Evolutionary conservation across 2,888 invertebrate genomes (phyloP), one percentile per base, ranked within the genome.

Genomic region (Beris chalybata): DNA sequence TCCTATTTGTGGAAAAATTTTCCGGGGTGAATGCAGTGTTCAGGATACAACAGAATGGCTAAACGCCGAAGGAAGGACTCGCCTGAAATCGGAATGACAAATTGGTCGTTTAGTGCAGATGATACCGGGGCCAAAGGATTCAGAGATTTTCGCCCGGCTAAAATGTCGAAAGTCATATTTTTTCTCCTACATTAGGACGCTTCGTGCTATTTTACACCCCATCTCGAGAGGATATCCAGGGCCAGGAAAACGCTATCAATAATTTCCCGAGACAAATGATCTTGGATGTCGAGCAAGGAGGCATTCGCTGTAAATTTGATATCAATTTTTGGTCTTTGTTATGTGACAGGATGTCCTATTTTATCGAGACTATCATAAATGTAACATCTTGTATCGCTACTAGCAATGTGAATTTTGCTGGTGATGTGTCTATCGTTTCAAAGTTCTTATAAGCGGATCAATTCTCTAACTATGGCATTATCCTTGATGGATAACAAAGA

Each of bases 61-160:
- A 38, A 38, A 38, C 9, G 38, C 38, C 9, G 38, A 38, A 38
- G 38, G 38, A 56, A 56, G 43, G 61, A 61, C 30, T 32, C 61
- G 12, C 50, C 52, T 9, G 22, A 52, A 52, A 52, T 61, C 61
- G 50, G 48, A 55, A 64, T 66, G 68, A 68, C 66, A 66, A 68
- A 68, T 68, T 55, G 66, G 66, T 66, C 68, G 64, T 68, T 68
- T 64, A 68, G 54, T 50, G 50, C 68, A 68, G 68, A 68, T 68
- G 68, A 68, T 66, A 59, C 68, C 59, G 54, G 32, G 29, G 32
- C 63, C 38, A 38, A 38, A 38, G 38, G 58, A 58, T 53, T 44
- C 13, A 22, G 43, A 32, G 30, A 44, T 13, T 29, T 29, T 30
- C n/a, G 30, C 65, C 56, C 13, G 12, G 45, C 7, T 22, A 44